These are phyloP conservation scores for Saimiri boliviensis DNA, from an alignment of 2,113 vertebrate species.

Conservation along the genomic window DNA sequence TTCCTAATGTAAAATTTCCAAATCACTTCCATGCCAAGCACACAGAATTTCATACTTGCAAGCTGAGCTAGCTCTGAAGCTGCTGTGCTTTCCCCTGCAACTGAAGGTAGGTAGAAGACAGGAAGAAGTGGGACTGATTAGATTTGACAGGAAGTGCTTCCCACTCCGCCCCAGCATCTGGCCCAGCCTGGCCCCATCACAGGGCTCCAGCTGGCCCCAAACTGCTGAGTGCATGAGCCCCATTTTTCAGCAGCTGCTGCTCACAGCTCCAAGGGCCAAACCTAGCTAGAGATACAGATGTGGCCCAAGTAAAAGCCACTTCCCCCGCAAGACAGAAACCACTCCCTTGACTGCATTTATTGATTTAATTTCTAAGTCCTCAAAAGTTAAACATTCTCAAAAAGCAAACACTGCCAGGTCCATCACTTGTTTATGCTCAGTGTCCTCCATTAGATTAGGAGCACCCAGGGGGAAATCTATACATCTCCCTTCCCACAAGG, in stretches of 20 bases:
- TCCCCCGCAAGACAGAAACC: not conserved
- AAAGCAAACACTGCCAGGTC: slow-evolving; percentile 14
- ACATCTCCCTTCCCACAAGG: not conserved
- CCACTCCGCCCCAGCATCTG: not conserved
- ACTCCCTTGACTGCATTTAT: not conserved
- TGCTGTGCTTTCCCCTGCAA: not conserved
- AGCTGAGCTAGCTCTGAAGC: not conserved
- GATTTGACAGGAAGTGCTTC: slow-evolving; percentile 20
- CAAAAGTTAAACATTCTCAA: slow-evolving; percentile 1
- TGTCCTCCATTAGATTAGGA: not conserved
- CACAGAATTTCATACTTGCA: not conserved
- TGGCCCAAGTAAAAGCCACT: not conserved
- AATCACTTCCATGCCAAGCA: slow-evolving; percentile 6
- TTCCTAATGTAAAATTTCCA: slow-evolving; percentile 17
- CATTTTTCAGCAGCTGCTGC: not conserved
- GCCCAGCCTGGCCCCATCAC: not conserved
- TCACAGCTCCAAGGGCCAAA: not conserved
- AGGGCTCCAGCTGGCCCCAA: not conserved
- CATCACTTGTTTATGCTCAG: not conserved
- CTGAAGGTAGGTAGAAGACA: not conserved
- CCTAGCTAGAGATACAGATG: not conserved
- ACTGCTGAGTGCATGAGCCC: not conserved
- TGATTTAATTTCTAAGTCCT: not conserved
- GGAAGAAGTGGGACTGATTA: not conserved
- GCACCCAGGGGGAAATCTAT: not conserved